phyloP scores from a whole-genome alignment of 2,888 invertebrate species.

The Bhutanitis thaidina region DNA sequence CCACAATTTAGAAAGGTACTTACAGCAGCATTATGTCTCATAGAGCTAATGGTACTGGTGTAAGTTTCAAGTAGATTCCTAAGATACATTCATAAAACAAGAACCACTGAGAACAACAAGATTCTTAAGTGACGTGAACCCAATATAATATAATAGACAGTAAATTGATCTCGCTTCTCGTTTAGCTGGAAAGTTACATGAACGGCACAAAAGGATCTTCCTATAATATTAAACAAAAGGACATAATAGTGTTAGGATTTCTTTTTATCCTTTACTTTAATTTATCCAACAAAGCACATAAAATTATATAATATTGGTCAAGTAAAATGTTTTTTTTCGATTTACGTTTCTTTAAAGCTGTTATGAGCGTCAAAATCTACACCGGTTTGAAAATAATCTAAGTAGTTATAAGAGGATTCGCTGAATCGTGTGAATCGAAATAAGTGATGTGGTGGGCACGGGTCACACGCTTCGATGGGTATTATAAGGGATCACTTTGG shows the following conservation, averaged over 20 bases:
- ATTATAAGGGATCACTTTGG: not conserved
- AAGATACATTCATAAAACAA: not conserved
- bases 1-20: not conserved
- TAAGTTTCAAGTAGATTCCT: constrained; percentile 11
- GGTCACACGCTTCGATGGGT: not conserved
- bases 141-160: not conserved
- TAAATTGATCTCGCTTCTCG: constrained; percentile 2
- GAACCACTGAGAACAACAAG: constrained; percentile 2
- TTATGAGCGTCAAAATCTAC: too few species aligned
- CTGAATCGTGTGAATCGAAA: not conserved
- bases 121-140: constrained; percentile 4
- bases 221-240: not conserved
- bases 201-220: not conserved
- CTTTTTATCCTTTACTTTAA: too few species aligned
- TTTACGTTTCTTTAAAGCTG: too few species aligned
- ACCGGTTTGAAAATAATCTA: too few species aligned
- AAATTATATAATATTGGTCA: too few species aligned
- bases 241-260: too few species aligned
- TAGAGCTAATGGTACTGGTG: constrained; percentile 1
- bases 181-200: constrained; percentile 1
- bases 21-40: not conserved
- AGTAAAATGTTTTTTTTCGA: too few species aligned
- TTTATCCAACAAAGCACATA: too few species aligned
- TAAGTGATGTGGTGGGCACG: not conserved
- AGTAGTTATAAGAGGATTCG: not conserved